A percentile compares a stretch with the other conserved stretches of the same genome.
Conservation (phyloP, 2,113 vertebrate genomes). For the Carettochelys insculpta region DNA sequence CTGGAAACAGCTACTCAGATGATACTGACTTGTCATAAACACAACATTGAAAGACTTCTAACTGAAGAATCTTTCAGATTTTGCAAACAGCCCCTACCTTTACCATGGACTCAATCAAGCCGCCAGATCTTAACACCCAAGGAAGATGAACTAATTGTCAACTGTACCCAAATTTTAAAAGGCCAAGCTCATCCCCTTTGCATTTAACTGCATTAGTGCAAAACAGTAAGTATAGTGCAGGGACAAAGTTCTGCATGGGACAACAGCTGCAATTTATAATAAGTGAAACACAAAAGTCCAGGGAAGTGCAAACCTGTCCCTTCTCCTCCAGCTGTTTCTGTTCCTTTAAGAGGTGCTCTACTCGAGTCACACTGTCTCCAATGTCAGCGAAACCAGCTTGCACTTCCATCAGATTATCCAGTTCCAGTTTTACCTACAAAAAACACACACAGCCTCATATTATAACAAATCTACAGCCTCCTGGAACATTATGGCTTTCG, state of each 20-base stretch:
- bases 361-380: slow-evolving; percentile 82
- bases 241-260: neutral
- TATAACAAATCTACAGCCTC: neutral
- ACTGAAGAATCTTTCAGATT: neutral
- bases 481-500: neutral
- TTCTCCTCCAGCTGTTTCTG: slow-evolving; percentile 85
- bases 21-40: neutral
- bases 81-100: neutral
- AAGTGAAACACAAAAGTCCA: neutral
- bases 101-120: neutral
- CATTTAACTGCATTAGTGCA: neutral
- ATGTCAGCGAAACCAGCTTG: slow-evolving; percentile 79
- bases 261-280: neutral
- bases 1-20: neutral
- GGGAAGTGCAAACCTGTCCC: slow-evolving; percentile 81
- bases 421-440: slow-evolving; percentile 84
- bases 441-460: neutral
- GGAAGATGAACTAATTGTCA: neutral
- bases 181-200: neutral
- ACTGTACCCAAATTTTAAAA: neutral
- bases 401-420: slow-evolving; percentile 83
- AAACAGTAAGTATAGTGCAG: neutral
- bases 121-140: neutral
- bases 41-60: neutral
- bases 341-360: slow-evolving; percentile 87